Conservation (phyloP, 2,797 vertebrate species). For the Parotocinclus haroldoi region DNA sequence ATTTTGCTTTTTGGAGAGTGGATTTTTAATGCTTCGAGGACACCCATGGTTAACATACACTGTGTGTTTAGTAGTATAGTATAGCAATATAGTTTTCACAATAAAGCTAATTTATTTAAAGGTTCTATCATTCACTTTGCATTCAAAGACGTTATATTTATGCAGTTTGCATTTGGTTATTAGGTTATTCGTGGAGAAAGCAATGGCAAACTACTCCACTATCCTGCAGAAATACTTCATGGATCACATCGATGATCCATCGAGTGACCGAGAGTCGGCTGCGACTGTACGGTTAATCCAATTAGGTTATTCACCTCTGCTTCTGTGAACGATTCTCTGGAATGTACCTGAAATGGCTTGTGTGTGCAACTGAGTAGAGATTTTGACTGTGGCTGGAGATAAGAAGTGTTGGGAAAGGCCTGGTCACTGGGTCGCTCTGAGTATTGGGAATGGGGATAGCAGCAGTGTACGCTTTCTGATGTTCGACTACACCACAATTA, state of each 20-base stretch:
- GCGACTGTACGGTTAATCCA: no score
- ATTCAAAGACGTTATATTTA: no score
- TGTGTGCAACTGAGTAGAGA: background rate
- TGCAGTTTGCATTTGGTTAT: no score
- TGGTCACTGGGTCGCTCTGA: background rate
- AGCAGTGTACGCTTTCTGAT: constrained; percentile 3
- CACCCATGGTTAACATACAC: background rate
- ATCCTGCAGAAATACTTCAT: no score
- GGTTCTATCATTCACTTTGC: background rate
- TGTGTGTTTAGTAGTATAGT: background rate
- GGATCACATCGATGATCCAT: no score
- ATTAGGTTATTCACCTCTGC: constrained; percentile 7
- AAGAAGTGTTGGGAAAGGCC: constrained; percentile 1
- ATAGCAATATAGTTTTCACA: constrained; percentile 22
- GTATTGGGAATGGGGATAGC: constrained; percentile 11
- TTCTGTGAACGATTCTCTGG: background rate
- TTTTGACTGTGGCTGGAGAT: constrained; percentile 3
- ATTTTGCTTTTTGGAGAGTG: constrained; percentile 12
- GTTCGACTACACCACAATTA: background rate
- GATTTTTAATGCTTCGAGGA: constrained; percentile 14
- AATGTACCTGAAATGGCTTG: background rate
- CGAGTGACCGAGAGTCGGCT: no score
- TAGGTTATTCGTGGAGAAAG: no score
- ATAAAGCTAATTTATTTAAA: background rate
- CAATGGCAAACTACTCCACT: no score